Evolutionary conservation across 2,113 vertebrate genomes (phyloP), one percentile per base, ranked within the genome.

Genomic region (Gobiocypris rarus): DNA sequence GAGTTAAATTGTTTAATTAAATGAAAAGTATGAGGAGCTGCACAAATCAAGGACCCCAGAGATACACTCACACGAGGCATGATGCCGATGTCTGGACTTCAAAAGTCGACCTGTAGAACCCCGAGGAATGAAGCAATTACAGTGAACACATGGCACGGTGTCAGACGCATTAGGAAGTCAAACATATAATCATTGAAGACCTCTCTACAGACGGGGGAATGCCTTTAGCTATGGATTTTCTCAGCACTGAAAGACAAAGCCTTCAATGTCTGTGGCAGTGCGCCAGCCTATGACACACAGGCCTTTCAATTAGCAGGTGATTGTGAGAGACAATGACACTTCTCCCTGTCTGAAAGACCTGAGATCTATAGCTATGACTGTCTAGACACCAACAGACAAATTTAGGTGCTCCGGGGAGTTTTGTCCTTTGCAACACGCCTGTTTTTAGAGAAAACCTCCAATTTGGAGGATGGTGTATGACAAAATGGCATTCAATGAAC

Each of bases 121-220:
- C 56, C 15, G 73, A 82, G 78, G 83, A 84, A 59, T 75, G 61
- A 77, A 75, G 48, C 56, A 84, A 67, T 65, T 75, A 75, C 31
- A 28, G 70, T 54, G 63, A 84, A 74, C 28, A 43, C 75, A 50
- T 69, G 54, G 69, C 63, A 84, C 50, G 3, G 26, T 87, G 65
- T 87, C 83, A 82, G 84, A 85, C 15, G 69, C 48, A 80, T 61
- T 38, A 77, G 45, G 50, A 78, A 74, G 56, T 83, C 84, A 69
- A 87, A 85, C 54, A 82, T 56, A 78, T 85, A 76, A 79, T 81
- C 56, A 13, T 48, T 78, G 78, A 82, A 87, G 76, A 52, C 54
- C 69, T 41, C 45, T 77, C 74, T 43, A n/a, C n/a, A 41, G 22
- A 75, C 14, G 48, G n/a, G n/a, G 65, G 45, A 58, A 71, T 82